These are phyloP conservation scores for Epirrhoe alternata DNA, from an alignment of 2,888 invertebrate genomes.

Conservation along the genomic window DNA sequence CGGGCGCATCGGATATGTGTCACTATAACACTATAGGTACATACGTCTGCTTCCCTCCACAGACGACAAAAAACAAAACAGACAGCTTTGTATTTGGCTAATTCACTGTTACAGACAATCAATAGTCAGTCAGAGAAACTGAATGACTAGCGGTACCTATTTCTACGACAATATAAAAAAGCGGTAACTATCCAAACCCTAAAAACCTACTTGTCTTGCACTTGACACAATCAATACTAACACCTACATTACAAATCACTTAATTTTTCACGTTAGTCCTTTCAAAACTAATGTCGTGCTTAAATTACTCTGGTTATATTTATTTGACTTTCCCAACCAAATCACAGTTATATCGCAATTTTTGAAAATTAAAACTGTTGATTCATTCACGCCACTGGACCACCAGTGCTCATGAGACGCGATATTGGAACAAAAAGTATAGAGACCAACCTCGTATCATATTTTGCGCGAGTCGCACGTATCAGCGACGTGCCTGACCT, in stretches of 20 bases:
- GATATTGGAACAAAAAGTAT: conserved; percentile 40
- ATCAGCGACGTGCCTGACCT: conserved; percentile 35
- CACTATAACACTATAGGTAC: conserved; percentile 78
- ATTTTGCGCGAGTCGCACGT: conserved; percentile 35
- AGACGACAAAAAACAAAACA: not conserved
- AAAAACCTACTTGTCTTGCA: too few species aligned
- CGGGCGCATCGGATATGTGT: conserved; percentile 74
- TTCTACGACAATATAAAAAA: too few species aligned
- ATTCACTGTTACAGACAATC: not conserved
- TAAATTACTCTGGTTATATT: too few species aligned
- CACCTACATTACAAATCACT: too few species aligned
- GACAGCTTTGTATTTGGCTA: not conserved
- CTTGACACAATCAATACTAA: too few species aligned
- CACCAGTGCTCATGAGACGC: conserved; percentile 31
- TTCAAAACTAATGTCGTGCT: too few species aligned
- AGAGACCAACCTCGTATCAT: conserved; percentile 38
- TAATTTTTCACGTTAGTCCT: too few species aligned
- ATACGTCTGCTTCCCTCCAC: conserved; percentile 57
- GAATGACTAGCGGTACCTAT: too few species aligned
- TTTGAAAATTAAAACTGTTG: not conserved
- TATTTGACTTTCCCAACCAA: too few species aligned
- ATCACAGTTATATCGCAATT: too few species aligned
- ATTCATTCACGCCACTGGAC: not conserved
- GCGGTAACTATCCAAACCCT: too few species aligned
- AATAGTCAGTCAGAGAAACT: too few species aligned